These are phyloP conservation scores for Plecturocebus donacophilus DNA, from an alignment of 2,113 vertebrate species.

Conservation along the genomic window DNA sequence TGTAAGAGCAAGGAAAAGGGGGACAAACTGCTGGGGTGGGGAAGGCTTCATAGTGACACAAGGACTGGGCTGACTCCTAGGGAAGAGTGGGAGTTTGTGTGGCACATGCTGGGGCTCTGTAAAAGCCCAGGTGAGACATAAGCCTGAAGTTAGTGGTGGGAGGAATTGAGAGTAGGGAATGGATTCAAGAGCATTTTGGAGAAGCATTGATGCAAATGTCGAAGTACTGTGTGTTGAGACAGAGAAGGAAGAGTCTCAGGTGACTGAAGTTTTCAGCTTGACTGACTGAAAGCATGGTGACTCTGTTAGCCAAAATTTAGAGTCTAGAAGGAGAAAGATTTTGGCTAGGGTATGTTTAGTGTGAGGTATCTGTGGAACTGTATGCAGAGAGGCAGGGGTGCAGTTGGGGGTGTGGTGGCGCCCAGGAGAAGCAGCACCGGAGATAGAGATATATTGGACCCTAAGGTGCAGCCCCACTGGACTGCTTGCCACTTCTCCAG, in stretches of 20 bases:
- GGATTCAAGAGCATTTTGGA: not conserved
- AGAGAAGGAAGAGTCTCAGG: not conserved
- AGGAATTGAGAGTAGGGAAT: not conserved
- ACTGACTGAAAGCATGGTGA: not conserved
- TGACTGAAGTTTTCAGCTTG: not conserved
- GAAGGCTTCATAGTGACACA: not conserved
- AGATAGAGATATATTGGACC: not conserved
- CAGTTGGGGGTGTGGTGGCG: not conserved
- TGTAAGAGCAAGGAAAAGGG: not conserved
- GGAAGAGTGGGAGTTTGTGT: not conserved
- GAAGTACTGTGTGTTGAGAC: not conserved
- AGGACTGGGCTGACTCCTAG: not conserved
- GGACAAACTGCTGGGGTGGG: not conserved
- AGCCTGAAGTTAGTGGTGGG: not conserved
- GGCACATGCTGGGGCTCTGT: not conserved
- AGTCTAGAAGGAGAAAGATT: not conserved
- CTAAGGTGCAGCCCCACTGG: not conserved
- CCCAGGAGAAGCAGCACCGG: not conserved
- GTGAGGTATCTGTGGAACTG: not conserved
- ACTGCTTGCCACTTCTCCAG: not conserved
- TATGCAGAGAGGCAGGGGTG: not conserved
- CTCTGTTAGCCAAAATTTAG: not conserved
- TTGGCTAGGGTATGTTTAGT: not conserved
- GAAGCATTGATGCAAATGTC: not conserved
- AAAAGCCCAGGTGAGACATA: not conserved